Conservation (phyloP, 2,113 vertebrate species). For the Corythaixoides concolor region DNA sequence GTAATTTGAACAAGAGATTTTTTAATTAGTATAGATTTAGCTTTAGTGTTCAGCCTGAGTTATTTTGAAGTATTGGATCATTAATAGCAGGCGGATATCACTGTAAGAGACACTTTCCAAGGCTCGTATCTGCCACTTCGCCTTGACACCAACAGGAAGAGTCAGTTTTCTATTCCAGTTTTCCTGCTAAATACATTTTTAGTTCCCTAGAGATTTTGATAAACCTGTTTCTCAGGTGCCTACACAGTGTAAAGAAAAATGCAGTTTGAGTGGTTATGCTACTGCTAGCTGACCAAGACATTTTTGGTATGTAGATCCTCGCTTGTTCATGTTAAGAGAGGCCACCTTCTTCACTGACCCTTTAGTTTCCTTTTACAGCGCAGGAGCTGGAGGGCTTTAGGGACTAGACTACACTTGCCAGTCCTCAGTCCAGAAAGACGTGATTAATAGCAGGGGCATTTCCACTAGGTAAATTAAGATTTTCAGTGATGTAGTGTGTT, state of each 20-base stretch:
- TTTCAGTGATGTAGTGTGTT: not conserved
- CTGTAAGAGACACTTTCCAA: not conserved
- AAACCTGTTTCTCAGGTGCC: not conserved
- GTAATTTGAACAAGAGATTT: not conserved
- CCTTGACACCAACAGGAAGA: not conserved
- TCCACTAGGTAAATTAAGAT: not conserved
- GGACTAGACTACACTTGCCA: not conserved
- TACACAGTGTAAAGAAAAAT: not conserved
- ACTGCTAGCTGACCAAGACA: not conserved
- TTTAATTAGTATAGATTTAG: not conserved
- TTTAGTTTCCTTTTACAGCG: not conserved
- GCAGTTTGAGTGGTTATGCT: not conserved
- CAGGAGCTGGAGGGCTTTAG: not conserved
- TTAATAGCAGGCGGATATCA: not conserved
- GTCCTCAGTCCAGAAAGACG: not conserved
- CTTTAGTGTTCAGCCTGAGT: not conserved
- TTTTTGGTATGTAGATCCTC: not conserved
- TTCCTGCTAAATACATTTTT: not conserved
- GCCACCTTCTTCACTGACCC: not conserved
- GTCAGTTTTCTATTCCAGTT: not conserved
- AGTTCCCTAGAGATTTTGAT: not conserved
- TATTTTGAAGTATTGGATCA: not conserved
- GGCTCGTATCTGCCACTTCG: not conserved
- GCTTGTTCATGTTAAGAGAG: not conserved
- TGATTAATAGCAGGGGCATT: not conserved